Conservation (phyloP, 2,113 vertebrate species). For the Bos javanicus region DNA sequence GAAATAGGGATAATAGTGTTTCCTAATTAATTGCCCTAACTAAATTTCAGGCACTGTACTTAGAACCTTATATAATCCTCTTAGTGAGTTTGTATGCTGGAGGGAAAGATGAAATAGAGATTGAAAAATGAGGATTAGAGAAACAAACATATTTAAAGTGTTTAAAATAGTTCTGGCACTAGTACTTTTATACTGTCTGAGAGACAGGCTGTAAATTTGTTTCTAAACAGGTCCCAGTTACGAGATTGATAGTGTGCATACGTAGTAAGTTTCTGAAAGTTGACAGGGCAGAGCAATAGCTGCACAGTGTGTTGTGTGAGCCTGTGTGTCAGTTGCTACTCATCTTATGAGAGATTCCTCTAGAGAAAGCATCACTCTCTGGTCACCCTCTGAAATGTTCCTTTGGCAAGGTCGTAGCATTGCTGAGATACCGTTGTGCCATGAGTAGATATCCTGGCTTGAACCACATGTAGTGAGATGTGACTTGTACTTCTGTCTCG, state of each 20-base stretch:
- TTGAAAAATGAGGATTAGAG: constrained; percentile 4
- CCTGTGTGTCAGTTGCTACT: background rate
- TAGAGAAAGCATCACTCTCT: background rate
- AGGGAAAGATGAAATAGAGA: background rate
- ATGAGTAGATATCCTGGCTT: background rate
- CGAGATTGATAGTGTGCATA: background rate
- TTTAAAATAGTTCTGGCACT: background rate
- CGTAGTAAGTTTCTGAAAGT: background rate
- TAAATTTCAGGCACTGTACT: background rate
- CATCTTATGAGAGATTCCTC: background rate
- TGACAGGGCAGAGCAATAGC: background rate
- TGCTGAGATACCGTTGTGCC: background rate
- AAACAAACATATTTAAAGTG: background rate
- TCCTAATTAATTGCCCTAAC: background rate
- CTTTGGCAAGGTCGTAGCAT: background rate
- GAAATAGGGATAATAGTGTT: background rate
- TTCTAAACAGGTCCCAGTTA: background rate
- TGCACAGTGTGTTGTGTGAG: background rate
- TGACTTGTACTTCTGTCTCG: background rate
- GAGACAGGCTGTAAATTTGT: background rate
- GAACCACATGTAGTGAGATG: background rate
- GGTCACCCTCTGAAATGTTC: background rate
- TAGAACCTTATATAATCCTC: background rate
- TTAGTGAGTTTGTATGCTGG: background rate
- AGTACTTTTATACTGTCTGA: background rate